These are phyloP conservation scores for Oppia nitens DNA, from an alignment of 1,140 invertebrate species.

Conservation along the genomic window DNA sequence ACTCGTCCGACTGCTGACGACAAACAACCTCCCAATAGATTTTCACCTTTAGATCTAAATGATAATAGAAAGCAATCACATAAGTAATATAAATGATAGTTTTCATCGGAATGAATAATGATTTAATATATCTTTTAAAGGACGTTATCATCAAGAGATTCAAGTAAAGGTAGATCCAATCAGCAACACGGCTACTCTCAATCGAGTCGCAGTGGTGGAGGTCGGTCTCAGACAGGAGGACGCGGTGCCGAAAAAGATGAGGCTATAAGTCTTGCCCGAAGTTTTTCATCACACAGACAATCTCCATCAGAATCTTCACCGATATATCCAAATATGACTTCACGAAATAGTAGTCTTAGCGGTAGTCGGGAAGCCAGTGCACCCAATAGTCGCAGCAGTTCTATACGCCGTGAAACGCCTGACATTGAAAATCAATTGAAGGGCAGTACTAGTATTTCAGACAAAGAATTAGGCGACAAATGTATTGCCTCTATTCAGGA, in stretches of 20 bases:
- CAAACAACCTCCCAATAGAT: neutral
- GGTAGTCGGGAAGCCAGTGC: neutral
- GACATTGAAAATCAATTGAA: neutral
- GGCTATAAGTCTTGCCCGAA: neutral
- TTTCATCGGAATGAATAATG: too few species aligned
- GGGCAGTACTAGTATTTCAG: neutral
- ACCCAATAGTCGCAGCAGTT: neutral
- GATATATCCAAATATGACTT: neutral
- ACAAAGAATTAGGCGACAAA: neutral
- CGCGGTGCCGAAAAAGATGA: neutral
- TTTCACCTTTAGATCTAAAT: neutral
- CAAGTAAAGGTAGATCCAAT: neutral
- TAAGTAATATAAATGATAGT: too few species aligned
- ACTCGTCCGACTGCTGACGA: neutral
- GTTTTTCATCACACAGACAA: neutral
- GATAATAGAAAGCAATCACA: neutral
- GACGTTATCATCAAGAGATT: neutral
- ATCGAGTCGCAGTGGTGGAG: neutral
- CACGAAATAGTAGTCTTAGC: neutral
- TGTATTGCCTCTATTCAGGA: neutral
- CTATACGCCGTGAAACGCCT: neutral
- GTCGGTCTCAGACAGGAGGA: neutral
- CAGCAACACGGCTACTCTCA: neutral
- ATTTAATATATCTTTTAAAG: too few species aligned
- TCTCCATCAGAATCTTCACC: neutral